phyloP scores from a whole-genome alignment of 2,888 invertebrate genomes.

The Pristionchus mayeri region DNA sequence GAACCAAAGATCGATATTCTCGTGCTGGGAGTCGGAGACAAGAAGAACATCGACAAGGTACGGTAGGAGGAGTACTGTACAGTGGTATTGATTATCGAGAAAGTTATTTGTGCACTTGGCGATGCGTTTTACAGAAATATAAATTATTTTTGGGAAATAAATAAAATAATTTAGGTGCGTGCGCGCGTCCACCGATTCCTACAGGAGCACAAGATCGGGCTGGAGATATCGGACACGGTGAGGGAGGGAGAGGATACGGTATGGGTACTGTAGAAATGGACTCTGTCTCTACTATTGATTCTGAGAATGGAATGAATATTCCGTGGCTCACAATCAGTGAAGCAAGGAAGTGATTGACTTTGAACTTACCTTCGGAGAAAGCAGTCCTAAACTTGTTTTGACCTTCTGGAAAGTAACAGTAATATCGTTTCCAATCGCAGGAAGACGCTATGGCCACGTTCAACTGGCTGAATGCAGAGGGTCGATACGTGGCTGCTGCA shows the following conservation, averaged over 20 bases:
- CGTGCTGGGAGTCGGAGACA: conserved; percentile 76
- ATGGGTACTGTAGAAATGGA: background rate
- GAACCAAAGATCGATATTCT: conserved; percentile 86
- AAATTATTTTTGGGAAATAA: background rate
- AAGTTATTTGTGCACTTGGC: too few species aligned
- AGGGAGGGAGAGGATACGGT: conserved; percentile 26
- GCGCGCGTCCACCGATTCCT: conserved; percentile 70
- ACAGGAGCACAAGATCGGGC: conserved; percentile 81
- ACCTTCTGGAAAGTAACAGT: background rate
- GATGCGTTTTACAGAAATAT: background rate
- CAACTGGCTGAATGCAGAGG: conserved; percentile 91
- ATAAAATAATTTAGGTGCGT: conserved; percentile 51
- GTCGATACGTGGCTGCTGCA: conserved; percentile 82
- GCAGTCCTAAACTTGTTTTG: too few species aligned
- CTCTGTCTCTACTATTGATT: too few species aligned
- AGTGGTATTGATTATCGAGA: too few species aligned
- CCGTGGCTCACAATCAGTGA: too few species aligned
- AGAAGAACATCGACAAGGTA: conserved; percentile 70
- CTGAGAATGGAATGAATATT: too few species aligned
- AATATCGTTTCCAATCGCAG: conserved; percentile 68
- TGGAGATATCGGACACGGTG: conserved; percentile 86
- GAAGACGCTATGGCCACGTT: conserved; percentile 90
- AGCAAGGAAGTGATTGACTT: too few species aligned
- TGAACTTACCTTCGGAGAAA: too few species aligned
- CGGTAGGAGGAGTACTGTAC: background rate